These are phyloP conservation scores for Colius striatus DNA, from an alignment of 2,113 vertebrate genomes.

Conservation along the genomic window DNA sequence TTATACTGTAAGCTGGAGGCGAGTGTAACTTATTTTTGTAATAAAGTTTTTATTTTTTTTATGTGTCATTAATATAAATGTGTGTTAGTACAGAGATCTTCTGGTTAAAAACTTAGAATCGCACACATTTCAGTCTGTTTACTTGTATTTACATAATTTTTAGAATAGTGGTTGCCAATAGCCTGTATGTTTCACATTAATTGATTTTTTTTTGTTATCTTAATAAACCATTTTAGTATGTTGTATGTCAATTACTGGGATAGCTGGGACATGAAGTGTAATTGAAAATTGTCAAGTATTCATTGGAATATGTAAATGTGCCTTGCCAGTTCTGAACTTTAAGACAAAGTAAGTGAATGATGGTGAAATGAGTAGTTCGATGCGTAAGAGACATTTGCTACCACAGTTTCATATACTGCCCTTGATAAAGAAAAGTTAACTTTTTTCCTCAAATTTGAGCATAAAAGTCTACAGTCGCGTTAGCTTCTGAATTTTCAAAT, in stretches of 20 bases:
- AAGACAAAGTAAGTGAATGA: slow-evolving; percentile 73
- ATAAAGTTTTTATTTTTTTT: slow-evolving; percentile 99
- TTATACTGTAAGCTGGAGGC: slow-evolving; percentile 99
- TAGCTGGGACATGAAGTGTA: slow-evolving; percentile 87
- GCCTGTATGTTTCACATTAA: slow-evolving; percentile 84
- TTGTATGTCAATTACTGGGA: slow-evolving; percentile 87
- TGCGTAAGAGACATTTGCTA: slow-evolving; percentile 75
- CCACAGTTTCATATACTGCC: slow-evolving; percentile 78
- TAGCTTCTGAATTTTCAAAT: slow-evolving; percentile 74
- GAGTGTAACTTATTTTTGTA: slow-evolving; percentile 99
- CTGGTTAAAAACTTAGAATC: slow-evolving; percentile 85
- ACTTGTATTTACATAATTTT: slow-evolving; percentile 85
- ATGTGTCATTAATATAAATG: slow-evolving; percentile 91
- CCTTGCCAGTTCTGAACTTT: slow-evolving; percentile 85
- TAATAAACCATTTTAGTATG: slow-evolving; percentile 87
- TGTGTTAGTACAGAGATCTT: slow-evolving; percentile 87
- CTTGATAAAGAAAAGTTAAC: slow-evolving; percentile 74
- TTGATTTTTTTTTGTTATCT: slow-evolving; percentile 78
- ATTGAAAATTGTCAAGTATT: slow-evolving; percentile 87
- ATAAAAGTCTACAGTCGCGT: slow-evolving; percentile 72
- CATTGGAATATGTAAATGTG: slow-evolving; percentile 88
- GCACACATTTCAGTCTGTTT: slow-evolving; percentile 87
- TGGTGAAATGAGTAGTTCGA: slow-evolving; percentile 77
- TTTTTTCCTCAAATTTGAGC: slow-evolving; percentile 63
- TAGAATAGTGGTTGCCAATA: slow-evolving; percentile 86